These are phyloP conservation scores for Miichthys miiuy DNA, from an alignment of 2,797 vertebrate genomes.

Conservation along the genomic window DNA sequence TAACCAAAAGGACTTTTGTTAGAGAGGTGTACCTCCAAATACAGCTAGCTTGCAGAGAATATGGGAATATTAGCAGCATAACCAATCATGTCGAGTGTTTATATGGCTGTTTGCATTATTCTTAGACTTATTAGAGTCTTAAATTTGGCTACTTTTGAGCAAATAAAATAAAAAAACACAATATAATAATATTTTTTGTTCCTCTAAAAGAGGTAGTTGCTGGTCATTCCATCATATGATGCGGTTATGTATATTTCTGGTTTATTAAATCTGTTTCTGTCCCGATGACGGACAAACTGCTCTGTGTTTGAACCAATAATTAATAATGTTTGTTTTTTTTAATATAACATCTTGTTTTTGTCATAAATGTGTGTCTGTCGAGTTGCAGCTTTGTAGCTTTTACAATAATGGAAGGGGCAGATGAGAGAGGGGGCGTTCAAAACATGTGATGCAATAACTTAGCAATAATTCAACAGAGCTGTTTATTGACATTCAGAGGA, in stretches of 20 bases:
- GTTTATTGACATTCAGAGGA: conserved; percentile 9
- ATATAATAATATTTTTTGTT: background rate
- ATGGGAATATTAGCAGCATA: background rate
- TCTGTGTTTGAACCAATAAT: background rate
- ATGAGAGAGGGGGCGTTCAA: background rate
- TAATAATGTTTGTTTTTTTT: background rate
- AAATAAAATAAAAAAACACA: background rate
- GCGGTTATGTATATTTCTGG: background rate
- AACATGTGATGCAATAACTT: conserved; percentile 38
- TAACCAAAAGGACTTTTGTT: background rate
- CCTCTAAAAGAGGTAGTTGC: too few species aligned
- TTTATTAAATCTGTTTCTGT: background rate
- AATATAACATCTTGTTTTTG: too few species aligned
- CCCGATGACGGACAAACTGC: background rate
- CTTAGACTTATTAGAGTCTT: background rate
- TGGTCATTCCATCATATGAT: background rate
- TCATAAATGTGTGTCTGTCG: too few species aligned
- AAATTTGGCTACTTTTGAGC: background rate
- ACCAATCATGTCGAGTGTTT: background rate
- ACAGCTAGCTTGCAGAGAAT: background rate
- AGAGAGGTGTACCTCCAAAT: background rate
- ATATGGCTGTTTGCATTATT: background rate
- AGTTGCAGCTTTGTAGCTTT: conserved; percentile 3
- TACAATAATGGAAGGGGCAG: background rate
- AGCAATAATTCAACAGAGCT: conserved; percentile 11